Evolutionary conservation across 2,888 invertebrate genomes (phyloP).

Genomic region (Achlya flavicornis): DNA sequence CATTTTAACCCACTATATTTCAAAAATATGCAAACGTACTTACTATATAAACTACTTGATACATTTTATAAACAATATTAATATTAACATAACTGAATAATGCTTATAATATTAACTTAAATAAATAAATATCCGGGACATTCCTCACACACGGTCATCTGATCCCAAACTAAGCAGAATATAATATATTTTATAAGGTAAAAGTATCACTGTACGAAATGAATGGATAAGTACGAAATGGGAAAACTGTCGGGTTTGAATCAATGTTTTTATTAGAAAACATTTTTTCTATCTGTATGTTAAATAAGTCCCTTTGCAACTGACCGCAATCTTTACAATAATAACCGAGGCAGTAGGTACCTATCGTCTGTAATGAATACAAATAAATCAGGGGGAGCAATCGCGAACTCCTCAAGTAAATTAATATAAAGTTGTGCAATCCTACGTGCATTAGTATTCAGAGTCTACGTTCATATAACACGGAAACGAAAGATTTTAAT

Average conservation of each 20-base stretch:
- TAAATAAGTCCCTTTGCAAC: slow-evolving; percentile 45
- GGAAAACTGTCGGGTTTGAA: slow-evolving; percentile 10
- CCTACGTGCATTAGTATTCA: slow-evolving; percentile 76
- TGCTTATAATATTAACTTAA: too few relatives aligned
- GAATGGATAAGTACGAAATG: too few relatives aligned
- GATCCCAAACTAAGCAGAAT: too few relatives aligned
- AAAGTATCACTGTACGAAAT: too few relatives aligned
- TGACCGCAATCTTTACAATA: slow-evolving; percentile 50
- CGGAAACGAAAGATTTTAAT: slow-evolving; percentile 80
- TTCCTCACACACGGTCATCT: too few relatives aligned
- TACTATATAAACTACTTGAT: too few relatives aligned
- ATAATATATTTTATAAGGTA: too few relatives aligned
- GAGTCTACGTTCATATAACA: slow-evolving; percentile 73
- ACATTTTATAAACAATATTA: too few relatives aligned
- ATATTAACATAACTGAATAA: too few relatives aligned
- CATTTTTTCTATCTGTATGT: slow-evolving; percentile 54
- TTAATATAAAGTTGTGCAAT: slow-evolving; percentile 81
- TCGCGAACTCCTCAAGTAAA: slow-evolving; percentile 74
- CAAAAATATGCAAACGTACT: too few relatives aligned
- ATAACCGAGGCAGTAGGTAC: slow-evolving; percentile 35
- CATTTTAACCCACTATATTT: too few relatives aligned
- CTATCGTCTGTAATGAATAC: slow-evolving; percentile 65
- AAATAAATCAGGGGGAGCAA: slow-evolving; percentile 72
- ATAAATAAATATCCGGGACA: too few relatives aligned
- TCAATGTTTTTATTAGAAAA: slow-evolving; percentile 20